A percentile compares a stretch with the other conserved stretches of the same genome.
These are phyloP conservation scores for Pelecanoides urinatrix DNA, from an alignment of 2,113 vertebrate genomes.

Conservation along the genomic window DNA sequence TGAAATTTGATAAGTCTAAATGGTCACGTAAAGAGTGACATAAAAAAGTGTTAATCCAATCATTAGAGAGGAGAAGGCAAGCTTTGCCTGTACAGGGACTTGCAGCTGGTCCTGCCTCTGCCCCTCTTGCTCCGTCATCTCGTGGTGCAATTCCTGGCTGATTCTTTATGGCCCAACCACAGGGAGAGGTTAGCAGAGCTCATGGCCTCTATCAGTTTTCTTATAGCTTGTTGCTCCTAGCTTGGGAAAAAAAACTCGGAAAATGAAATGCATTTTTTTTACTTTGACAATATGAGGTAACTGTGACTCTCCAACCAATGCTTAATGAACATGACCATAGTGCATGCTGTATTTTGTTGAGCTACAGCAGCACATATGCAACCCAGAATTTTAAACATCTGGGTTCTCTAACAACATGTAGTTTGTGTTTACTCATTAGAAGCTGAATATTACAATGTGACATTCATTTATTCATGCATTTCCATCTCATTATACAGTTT, in stretches of 20 bases:
- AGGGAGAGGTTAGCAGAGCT: not conserved
- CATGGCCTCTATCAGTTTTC: not conserved
- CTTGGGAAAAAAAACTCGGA: not conserved
- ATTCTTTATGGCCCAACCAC: fast-evolving
- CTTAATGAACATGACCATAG: not conserved
- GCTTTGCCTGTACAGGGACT: not conserved
- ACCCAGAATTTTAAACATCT: not conserved
- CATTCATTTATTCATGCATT: not conserved
- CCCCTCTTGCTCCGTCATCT: not conserved
- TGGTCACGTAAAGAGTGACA: not conserved
- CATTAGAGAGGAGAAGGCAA: not conserved
- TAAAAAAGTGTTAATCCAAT: not conserved
- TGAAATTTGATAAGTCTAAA: not conserved
- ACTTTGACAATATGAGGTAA: not conserved
- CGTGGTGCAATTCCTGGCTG: not conserved
- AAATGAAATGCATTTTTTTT: not conserved
- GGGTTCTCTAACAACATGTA: not conserved
- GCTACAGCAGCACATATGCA: not conserved
- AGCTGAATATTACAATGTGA: not conserved
- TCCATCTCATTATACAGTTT: not conserved
- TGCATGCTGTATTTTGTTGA: not conserved
- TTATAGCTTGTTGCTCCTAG: not conserved
- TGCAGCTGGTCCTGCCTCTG: not conserved
- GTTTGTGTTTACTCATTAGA: not conserved
- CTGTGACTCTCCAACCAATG: not conserved